Conservation (phyloP, 2,888 invertebrate species). For the Sarcophaga variegata region DNA sequence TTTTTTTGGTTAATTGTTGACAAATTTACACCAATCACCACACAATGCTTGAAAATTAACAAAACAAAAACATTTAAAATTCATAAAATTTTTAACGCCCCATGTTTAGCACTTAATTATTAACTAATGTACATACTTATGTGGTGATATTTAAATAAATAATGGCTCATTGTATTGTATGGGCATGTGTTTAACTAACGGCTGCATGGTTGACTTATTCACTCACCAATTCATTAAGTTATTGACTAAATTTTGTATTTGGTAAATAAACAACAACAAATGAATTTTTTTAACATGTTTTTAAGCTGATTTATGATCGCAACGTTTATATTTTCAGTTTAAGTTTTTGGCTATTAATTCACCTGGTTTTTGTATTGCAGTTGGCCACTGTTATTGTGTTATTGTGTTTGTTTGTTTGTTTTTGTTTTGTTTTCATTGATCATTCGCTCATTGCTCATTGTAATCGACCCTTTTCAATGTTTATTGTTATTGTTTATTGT, state of each 20-base stretch:
- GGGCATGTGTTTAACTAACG: too few species aligned
- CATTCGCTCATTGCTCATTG: not conserved
- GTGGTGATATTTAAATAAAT: too few species aligned
- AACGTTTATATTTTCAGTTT: not conserved
- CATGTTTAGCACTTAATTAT: constrained; percentile 25
- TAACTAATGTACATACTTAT: not conserved
- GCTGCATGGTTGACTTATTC: not conserved
- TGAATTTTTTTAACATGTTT: not conserved
- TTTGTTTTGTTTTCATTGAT: not conserved
- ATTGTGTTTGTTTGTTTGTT: not conserved
- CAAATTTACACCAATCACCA: not conserved
- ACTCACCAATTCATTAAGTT: not conserved
- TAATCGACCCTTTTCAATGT: not conserved
- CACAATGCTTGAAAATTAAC: constrained; percentile 17
- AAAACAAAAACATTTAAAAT: not conserved
- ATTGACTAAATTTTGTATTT: not conserved
- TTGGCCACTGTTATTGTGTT: not conserved
- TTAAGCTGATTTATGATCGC: not conserved
- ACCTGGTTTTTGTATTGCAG: not conserved
- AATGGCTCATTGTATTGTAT: too few species aligned
- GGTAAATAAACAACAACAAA: not conserved
- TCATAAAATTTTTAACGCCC: constrained; percentile 31
- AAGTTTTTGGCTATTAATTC: not conserved
- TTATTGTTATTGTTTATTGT: not conserved
- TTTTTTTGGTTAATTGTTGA: constrained; percentile 26